Evolutionary conservation across 1,140 invertebrate genomes (phyloP), one percentile per base, ranked within the genome.

Genomic region (Venturia canescens): DNA sequence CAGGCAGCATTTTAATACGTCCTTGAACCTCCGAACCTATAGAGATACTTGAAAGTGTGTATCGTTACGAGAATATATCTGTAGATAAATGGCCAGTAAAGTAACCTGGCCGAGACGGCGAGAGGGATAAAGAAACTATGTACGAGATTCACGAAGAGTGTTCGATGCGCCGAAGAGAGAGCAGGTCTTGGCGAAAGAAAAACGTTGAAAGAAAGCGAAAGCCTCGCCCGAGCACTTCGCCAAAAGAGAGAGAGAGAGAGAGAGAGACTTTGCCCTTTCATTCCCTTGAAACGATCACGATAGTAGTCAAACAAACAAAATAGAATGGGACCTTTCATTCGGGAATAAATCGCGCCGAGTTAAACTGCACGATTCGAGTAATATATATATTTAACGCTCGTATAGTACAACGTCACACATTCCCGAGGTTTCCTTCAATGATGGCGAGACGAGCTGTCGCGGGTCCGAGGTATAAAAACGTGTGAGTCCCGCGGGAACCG

Each of bases 1-100:
- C 80, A 84, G 83, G 86, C 86, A 86, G 86, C 83, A 83, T 85
- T 84, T 87, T 85, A 87, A 87, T 87, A 86, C 86, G 83, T 85
- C 84, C 85, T 81, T 86, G 85, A 84, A 86, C 83, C 83, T 72
- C 83, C 82, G 83, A 72, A 82, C 83, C 83, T 80, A 63, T 57
- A 44, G 7, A 76, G 50, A 53, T 63, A 57, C 4, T 63, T 76
- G 23, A 63, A 34, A 23, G 18, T 60, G 29, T 21, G 48, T 76
- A 63, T 57, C 23, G 7, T 66, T 15, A 29, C 9, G 15, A 23
- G 23, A 11, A 66, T 66, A 66, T 66, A 23, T 66, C n/a, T 66
- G 27, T 69, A 69, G 2, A 69, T 69, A 31, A 31, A 31, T 69
- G 29, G 66, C 31, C 26, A 15, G 29, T 23, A 53, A 77, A 60